phyloP scores from a whole-genome alignment of 2,888 invertebrate species.

The Volucella zonaria region DNA sequence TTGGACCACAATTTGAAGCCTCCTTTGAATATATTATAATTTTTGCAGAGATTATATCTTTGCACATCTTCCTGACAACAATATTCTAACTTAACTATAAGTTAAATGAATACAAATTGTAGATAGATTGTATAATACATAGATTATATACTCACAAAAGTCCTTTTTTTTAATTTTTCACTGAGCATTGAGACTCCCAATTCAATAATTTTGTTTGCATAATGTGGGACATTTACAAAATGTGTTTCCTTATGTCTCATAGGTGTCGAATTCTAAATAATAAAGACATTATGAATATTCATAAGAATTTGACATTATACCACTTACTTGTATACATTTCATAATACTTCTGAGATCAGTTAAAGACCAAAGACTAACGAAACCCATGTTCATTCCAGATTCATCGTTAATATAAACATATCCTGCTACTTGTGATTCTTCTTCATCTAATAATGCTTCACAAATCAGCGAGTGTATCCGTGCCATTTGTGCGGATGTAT shows the following conservation, averaged over 20 bases:
- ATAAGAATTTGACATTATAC: conserved; percentile 77
- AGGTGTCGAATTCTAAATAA: conserved; percentile 90
- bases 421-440: conserved; percentile 91
- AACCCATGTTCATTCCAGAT: conserved; percentile 91
- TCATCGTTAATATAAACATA: conserved; percentile 93
- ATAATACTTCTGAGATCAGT: conserved; percentile 90
- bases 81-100: too few relatives aligned
- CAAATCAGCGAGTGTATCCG: conserved; percentile 93
- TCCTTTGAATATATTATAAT: too few relatives aligned
- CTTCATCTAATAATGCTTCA: conserved; percentile 92
- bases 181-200: conserved; percentile 91
- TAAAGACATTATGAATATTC: background rate
- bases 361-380: conserved; percentile 91
- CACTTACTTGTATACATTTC: conserved; percentile 88
- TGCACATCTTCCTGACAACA: too few relatives aligned
- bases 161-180: conserved; percentile 91
- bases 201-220: conserved; percentile 91
- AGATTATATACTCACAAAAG: conserved; percentile 85
- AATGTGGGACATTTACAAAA: conserved; percentile 92
- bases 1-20: too few relatives aligned
- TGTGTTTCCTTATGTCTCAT: conserved; percentile 95
- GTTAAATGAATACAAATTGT: background rate
- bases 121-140: background rate
- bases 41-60: too few relatives aligned
- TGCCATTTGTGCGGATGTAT: conserved; percentile 92